Percentiles rank a stretch among this genome's conserved stretches.
phyloP scores from a whole-genome alignment of 2,113 vertebrate species.

The Callionymus lyra region DNA sequence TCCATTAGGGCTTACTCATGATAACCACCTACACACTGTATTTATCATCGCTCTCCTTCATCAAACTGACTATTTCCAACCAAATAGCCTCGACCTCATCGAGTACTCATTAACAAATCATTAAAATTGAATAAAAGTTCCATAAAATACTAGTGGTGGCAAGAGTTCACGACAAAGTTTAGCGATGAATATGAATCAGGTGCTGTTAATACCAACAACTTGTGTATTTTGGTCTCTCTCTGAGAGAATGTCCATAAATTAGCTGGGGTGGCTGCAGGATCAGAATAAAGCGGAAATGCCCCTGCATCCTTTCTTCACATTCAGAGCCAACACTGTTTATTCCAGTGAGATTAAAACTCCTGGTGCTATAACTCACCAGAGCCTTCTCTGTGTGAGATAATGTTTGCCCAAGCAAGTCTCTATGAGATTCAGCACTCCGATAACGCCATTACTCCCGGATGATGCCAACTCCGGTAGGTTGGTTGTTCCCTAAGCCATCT shows the following conservation, averaged over 20 bases:
- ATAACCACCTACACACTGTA: neutral
- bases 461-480: too few species aligned
- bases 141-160: slow-evolving; percentile 22
- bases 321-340: slow-evolving; percentile 33
- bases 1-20: slow-evolving; percentile 9
- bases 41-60: slow-evolving; percentile 13
- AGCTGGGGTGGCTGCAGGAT: slow-evolving; percentile 39
- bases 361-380: slow-evolving; percentile 41
- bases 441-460: slow-evolving; percentile 51
- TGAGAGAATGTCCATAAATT: slow-evolving; percentile 29
- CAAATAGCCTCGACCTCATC: slow-evolving; percentile 5
- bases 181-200: slow-evolving; percentile 48
- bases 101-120: slow-evolving; percentile 29
- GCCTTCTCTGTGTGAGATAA: slow-evolving; percentile 41
- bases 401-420: slow-evolving; percentile 53
- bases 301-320: slow-evolving; percentile 17
- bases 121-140: slow-evolving; percentile 40
- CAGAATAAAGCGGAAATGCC: slow-evolving; percentile 18
- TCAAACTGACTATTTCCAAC: slow-evolving; percentile 10
- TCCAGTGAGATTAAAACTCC: slow-evolving; percentile 40
- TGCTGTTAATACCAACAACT: slow-evolving; percentile 39
- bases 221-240: slow-evolving; percentile 42
- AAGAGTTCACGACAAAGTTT: slow-evolving; percentile 31
- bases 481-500: too few species aligned
- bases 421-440: slow-evolving; percentile 42